Percentiles rank a stretch among this genome's conserved stretches.
Evolutionary conservation across 1,140 invertebrate species (phyloP).

Genomic region (Caerostris darwini): DNA sequence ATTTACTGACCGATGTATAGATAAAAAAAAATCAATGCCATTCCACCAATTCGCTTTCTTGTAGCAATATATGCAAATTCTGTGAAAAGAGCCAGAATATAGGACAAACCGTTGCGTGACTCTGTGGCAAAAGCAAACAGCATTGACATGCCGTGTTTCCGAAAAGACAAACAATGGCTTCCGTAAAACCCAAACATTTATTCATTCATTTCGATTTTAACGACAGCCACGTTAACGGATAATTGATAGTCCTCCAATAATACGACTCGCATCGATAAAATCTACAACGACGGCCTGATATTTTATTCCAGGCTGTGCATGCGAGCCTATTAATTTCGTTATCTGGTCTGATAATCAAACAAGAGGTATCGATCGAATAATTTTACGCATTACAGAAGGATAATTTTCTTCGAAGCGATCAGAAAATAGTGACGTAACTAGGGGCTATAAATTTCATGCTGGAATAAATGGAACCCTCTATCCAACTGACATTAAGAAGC

Average conservation of each 20-base stretch:
- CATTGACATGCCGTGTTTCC: background rate
- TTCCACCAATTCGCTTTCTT: background rate
- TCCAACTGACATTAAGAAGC: background rate
- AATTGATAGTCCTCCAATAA: background rate
- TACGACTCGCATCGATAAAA: background rate
- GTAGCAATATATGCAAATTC: too few relatives aligned
- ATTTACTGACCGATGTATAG: too few relatives aligned
- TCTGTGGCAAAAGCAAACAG: background rate
- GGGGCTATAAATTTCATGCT: background rate
- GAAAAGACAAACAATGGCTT: background rate
- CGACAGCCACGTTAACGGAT: background rate
- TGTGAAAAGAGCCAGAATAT: background rate
- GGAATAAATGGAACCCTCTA: background rate
- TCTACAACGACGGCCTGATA: background rate
- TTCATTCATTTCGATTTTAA: slow-evolving; percentile 26
- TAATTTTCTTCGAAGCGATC: slow-evolving; percentile 22
- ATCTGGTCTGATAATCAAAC: slow-evolving; percentile 18
- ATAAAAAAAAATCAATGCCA: too few relatives aligned
- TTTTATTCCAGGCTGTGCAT: slow-evolving; percentile 14
- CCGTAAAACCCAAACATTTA: slow-evolving; percentile 5
- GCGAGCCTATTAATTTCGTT: background rate
- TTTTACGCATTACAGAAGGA: slow-evolving; percentile 15
- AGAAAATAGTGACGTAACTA: background rate
- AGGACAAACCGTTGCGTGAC: background rate
- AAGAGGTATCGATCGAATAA: background rate